Evolutionary conservation across 2,113 vertebrate species (phyloP).

Genomic region (Corydoras maculifer): DNA sequence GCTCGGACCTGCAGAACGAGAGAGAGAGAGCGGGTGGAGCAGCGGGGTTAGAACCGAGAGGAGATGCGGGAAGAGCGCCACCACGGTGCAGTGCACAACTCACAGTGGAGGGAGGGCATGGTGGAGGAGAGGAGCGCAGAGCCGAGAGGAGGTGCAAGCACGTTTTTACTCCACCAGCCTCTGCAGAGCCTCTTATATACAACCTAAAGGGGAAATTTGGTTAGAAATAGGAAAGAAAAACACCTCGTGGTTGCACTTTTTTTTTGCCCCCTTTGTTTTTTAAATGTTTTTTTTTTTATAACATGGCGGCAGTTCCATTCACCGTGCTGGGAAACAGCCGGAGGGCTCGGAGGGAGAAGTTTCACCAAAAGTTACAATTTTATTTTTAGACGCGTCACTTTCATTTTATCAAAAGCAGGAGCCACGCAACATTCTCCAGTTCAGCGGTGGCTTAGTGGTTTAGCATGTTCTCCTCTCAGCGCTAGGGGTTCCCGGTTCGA

Average conservation of each 20-base stretch:
- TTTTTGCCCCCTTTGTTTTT: too few species aligned
- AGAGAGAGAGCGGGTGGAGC: not conserved
- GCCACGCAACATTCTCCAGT: too few species aligned
- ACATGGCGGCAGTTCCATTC: not conserved
- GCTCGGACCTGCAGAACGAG: conserved; percentile 30
- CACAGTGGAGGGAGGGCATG: conserved; percentile 34
- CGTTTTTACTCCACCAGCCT: not conserved
- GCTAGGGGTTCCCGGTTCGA: too few species aligned
- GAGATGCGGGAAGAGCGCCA: too few species aligned
- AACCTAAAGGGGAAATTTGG: conserved; percentile 19
- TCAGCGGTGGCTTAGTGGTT: too few species aligned
- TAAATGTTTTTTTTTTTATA: not conserved
- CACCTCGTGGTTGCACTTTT: not conserved
- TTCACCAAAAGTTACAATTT: conserved; percentile 15
- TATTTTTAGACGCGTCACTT: too few species aligned
- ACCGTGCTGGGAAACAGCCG: not conserved
- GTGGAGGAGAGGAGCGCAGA: not conserved
- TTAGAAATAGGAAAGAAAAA: not conserved
- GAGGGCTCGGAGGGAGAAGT: not conserved
- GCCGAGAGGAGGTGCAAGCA: too few species aligned
- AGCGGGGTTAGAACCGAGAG: not conserved
- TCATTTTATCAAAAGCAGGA: too few species aligned
- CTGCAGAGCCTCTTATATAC: conserved; percentile 28
- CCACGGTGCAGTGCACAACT: not conserved
- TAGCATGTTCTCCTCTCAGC: too few species aligned